Base-by-base conservation (phyloP, 2,797 vertebrate species). In the Neoniphon sammara region DNA sequence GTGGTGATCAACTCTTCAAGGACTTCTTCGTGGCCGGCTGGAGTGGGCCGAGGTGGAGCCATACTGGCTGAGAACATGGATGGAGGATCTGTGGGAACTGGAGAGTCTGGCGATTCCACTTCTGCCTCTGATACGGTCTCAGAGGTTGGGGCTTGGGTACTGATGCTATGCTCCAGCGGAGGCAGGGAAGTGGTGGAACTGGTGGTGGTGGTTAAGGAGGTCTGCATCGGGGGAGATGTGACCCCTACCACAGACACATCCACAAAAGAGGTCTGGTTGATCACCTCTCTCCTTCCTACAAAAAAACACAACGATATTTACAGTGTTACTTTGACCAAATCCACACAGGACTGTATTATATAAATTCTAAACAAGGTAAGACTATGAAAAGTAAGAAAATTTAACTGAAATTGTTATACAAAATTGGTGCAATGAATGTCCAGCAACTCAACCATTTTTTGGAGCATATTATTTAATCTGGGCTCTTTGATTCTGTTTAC, bases 51-150 rank as follows among this genome's bases (percentile, higher is more conserved):
- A 53, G 90, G 88, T 64, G 91, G 91, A 75, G 86, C 81, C 95
- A 95, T 95, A 84, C 93, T 94, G 70, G 94, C 90, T 20, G 95
- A 95, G 82, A 95, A 95, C 95, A 95, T 94, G 36, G 70, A 95
- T 36, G 93, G 82, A 47, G 75, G 58, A 39, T 91, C 76, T 64
- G 88, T 76, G 34, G 69, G 36, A 81, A 36, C 55, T 5, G 69
- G 34, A 30, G 63, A 56, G n/a, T 86, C 83, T 46, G 55, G 30
- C 55, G 77, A 79, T 10, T 71, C 59, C 54, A 71, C 66, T 7
- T 85, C 85, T 36, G 54, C 31, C 11, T 84, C 78, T 55, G 75
- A 47, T 25, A 20, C 70, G 66, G 72, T 55, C 69, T 82, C 81
- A 58, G 81, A 70, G 58, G 62, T 54, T 25, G 73, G 59, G 7